These are phyloP conservation scores for Leptinotarsa haldemani DNA, from an alignment of 2,888 invertebrate species.

Conservation along the genomic window DNA sequence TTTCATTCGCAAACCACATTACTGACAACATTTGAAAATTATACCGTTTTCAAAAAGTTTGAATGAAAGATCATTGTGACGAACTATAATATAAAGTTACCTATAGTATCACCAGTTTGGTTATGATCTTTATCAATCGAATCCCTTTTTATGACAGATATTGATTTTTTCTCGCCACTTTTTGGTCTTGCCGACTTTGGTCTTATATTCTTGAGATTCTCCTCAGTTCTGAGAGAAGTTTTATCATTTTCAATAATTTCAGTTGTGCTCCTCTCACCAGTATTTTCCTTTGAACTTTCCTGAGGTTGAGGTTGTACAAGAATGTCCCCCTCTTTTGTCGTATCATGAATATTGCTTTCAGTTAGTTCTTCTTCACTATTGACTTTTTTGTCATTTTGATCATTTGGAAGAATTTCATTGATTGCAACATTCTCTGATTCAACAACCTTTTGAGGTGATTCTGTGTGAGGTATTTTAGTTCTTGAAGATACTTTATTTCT, in stretches of 20 bases:
- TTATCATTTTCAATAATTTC: background rate
- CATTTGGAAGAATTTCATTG: constrained; percentile 12
- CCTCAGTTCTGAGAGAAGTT: constrained; percentile 36
- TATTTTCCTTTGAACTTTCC: background rate
- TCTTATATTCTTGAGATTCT: constrained; percentile 51
- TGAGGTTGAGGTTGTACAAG: background rate
- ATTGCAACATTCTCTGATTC: constrained; percentile 9
- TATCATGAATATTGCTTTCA: background rate
- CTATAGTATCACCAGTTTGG: constrained; percentile 10
- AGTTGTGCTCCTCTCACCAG: too few relatives aligned
- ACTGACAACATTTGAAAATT: background rate
- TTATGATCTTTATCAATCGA: constrained; percentile 21
- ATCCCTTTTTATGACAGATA: constrained; percentile 45
- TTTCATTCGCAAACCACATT: background rate
- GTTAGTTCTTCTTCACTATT: background rate
- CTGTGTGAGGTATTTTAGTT: constrained; percentile 33
- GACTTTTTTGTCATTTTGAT: constrained; percentile 1
- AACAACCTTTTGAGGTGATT: constrained; percentile 20
- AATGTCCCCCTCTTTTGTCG: background rate
- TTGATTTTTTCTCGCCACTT: constrained; percentile 52
- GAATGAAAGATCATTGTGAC: background rate
- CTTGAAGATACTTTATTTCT: constrained; percentile 25
- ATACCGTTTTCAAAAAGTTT: background rate
- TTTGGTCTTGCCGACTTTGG: constrained; percentile 62
- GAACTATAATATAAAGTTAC: background rate